Evolutionary conservation across 2,797 vertebrate species (phyloP).

Genomic region (Centroberyx gerrardi): DNA sequence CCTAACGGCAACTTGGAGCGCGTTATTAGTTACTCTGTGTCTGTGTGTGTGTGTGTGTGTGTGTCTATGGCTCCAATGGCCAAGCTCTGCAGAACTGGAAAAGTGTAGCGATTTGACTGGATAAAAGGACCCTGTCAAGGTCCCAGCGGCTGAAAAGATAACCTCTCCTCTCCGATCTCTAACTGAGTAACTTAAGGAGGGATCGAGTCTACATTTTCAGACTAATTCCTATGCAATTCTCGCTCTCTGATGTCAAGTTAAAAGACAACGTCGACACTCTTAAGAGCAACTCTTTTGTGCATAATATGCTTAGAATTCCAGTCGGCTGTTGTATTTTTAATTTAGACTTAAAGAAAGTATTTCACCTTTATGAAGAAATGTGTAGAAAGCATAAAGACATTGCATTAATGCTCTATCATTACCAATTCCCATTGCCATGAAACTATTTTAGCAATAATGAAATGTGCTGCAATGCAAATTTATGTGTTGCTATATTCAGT

Average conservation of each 20-base stretch:
- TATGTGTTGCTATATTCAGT: conserved; percentile 36
- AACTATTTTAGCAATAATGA: conserved; percentile 40
- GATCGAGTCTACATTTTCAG: conserved; percentile 46
- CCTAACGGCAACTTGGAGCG: conserved; percentile 57
- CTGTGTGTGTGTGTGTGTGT: conserved; percentile 35
- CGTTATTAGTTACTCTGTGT: conserved; percentile 62
- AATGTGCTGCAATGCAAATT: conserved; percentile 47
- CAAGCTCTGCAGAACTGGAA: conserved; percentile 21
- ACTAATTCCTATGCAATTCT: conserved; percentile 73
- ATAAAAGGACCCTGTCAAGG: conserved; percentile 43
- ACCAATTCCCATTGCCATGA: conserved; percentile 56
- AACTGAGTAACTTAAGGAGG: conserved; percentile 50
- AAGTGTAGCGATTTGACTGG: conserved; percentile 47
- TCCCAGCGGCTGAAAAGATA: conserved; percentile 48
- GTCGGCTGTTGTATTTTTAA: conserved; percentile 80
- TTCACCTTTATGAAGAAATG: conserved; percentile 67
- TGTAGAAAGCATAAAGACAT: conserved; percentile 58
- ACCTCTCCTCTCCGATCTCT: conserved; percentile 62
- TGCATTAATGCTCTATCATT: conserved; percentile 40
- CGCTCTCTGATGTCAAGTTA: conserved; percentile 80
- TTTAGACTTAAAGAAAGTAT: conserved; percentile 66
- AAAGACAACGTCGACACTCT: conserved; percentile 74
- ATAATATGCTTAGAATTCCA: conserved; percentile 74
- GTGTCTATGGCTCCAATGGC: conserved; percentile 29
- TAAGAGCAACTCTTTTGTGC: conserved; percentile 72